These are phyloP conservation scores for Loxodonta africana DNA, from an alignment of 2,113 vertebrate genomes.

Conservation along the genomic window DNA sequence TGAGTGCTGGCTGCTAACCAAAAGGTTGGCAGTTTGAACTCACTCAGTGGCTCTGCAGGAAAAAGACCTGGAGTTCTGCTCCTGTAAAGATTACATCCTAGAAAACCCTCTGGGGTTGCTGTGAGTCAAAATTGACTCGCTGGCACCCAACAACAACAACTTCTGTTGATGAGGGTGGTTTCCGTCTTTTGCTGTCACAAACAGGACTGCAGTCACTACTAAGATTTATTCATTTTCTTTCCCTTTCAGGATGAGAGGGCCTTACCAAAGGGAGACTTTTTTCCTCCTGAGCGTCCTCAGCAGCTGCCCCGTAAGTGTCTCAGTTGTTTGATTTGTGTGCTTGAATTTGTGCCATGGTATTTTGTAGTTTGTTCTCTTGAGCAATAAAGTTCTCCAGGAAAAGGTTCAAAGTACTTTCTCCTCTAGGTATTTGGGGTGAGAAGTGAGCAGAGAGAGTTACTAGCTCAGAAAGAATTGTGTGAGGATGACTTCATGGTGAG, in stretches of 20 bases:
- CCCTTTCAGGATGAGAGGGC: constrained; percentile 95
- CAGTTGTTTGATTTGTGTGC: neutral
- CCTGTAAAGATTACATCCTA: neutral
- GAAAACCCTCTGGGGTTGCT: neutral
- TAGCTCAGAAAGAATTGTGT: neutral
- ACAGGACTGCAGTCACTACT: neutral
- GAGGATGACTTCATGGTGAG: neutral
- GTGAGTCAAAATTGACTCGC: neutral
- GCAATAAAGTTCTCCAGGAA: neutral
- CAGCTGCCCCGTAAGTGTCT: constrained; percentile 96
- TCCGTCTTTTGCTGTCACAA: neutral
- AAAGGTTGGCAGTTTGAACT: no score
- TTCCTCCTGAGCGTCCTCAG: constrained; percentile 94
- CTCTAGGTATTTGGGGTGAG: neutral
- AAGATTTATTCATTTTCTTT: neutral
- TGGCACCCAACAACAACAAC: neutral
- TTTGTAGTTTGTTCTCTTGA: neutral
- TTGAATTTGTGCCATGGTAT: neutral
- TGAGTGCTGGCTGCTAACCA: no score
- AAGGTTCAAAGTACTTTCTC: neutral
- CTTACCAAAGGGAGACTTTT: constrained; percentile 96
- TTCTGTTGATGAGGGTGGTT: neutral
- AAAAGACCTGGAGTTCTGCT: neutral
- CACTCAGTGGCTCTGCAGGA: neutral
- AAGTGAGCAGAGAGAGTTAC: neutral